These are phyloP conservation scores for Microchrysa polita DNA, from an alignment of 2,888 invertebrate species.

Conservation along the genomic window DNA sequence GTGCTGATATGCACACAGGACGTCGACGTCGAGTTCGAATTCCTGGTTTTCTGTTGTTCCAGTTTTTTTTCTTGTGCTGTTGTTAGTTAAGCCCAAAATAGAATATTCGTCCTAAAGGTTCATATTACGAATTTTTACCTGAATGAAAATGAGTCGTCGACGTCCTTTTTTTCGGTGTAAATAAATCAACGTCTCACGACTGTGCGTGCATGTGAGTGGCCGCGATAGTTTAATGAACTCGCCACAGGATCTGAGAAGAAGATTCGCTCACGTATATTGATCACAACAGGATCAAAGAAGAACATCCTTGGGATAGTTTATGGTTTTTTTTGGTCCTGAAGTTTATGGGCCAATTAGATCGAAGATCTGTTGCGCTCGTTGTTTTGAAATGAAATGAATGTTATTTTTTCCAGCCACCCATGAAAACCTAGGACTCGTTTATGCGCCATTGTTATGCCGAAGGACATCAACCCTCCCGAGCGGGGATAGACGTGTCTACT, in stretches of 20 bases:
- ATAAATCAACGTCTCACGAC: not conserved
- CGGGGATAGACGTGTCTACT: not conserved
- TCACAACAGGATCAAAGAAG: slow-evolving; percentile 12
- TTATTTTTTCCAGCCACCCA: slow-evolving; percentile 15
- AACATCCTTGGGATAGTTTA: slow-evolving; percentile 23
- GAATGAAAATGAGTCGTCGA: not conserved
- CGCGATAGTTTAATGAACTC: slow-evolving; percentile 40
- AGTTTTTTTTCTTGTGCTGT: slow-evolving; percentile 6
- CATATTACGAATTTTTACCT: slow-evolving; percentile 22
- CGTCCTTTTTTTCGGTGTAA: not conserved
- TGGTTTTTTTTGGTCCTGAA: slow-evolving; percentile 20
- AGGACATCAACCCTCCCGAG: not conserved
- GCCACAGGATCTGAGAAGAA: slow-evolving; percentile 8
- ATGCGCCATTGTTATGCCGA: not conserved
- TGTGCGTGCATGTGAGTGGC: not conserved
- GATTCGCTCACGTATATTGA: slow-evolving; percentile 13
- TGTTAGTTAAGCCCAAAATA: slow-evolving; percentile 11
- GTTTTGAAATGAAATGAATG: slow-evolving; percentile 15
- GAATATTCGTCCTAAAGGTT: not conserved
- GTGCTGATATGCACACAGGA: too few species aligned
- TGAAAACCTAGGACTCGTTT: not conserved
- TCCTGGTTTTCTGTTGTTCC: too few species aligned
- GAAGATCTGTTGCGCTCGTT: slow-evolving; percentile 29
- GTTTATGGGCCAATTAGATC: not conserved
- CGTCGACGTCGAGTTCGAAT: too few species aligned